Percentiles rank a stretch among this genome's conserved stretches.
Conservation (phyloP, 2,888 invertebrate species). For the Agonopterix arenella region DNA sequence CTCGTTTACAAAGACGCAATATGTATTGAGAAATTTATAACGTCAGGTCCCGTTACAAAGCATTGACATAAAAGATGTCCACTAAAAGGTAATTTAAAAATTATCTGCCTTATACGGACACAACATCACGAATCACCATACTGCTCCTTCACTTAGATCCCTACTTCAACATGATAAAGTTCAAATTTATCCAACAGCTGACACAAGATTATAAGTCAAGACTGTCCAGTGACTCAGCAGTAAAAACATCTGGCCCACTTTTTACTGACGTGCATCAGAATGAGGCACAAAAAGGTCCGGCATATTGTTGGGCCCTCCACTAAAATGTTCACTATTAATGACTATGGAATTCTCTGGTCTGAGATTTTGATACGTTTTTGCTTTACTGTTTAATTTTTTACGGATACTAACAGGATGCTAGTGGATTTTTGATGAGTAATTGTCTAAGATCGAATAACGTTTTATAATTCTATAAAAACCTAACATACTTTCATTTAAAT, state of each 20-base stretch:
- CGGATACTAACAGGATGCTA: background rate
- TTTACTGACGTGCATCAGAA: slow-evolving; percentile 26
- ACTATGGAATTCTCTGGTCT: slow-evolving; percentile 5
- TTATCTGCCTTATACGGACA: slow-evolving; percentile 8
- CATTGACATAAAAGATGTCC: too few species aligned
- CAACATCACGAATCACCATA: slow-evolving; percentile 23
- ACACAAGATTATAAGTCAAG: slow-evolving; percentile 22
- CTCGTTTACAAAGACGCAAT: too few species aligned
- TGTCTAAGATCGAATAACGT: too few species aligned
- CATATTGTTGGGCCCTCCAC: slow-evolving; percentile 18
- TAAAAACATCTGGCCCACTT: slow-evolving; percentile 49
- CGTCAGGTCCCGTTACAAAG: too few species aligned
- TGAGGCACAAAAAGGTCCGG: slow-evolving; percentile 36
- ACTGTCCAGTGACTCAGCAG: slow-evolving; percentile 50
- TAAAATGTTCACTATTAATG: slow-evolving; percentile 11
- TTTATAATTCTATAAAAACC: too few species aligned
- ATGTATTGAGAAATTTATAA: too few species aligned
- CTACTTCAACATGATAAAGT: slow-evolving; percentile 16
- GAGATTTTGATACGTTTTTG: background rate
- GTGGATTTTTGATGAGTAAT: too few species aligned
- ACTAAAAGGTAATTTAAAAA: too few species aligned
- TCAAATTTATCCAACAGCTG: slow-evolving; percentile 4
- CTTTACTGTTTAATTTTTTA: background rate
- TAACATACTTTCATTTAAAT: too few species aligned
- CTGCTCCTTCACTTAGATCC: slow-evolving; percentile 1